Evolutionary conservation across 2,888 invertebrate species (phyloP), one percentile per base, ranked within the genome.

Genomic region (Lycaena phlaeas): DNA sequence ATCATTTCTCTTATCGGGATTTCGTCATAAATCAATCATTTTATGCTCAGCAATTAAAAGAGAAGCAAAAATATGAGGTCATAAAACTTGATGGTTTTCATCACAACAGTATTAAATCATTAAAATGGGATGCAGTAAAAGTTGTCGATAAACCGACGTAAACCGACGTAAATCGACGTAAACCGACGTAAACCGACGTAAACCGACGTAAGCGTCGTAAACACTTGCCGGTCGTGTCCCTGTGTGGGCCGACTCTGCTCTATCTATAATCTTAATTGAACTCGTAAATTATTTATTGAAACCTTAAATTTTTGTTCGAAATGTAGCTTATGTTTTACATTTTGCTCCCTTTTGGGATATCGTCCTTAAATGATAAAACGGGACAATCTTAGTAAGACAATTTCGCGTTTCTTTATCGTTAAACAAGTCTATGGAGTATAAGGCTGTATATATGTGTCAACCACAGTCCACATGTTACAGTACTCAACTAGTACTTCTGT

Each of bases 61-160:
- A 3, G 31, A 1, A 31, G 10, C 31, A 7, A 34, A 22, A 22
- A 9, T 34, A 18, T 11, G 18, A 6, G 34, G 1, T 34, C 22
- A 34, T 34, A 34, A 34, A 29, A 34, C 18, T 18, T 5, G 14
- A 34, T 34, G 9, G 34, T 7, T 22, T 22, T 22, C 22, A 34
- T 34, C 17, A 34, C 18, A 34, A 34, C 34, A 18, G 34, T 18
- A 34, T 34, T 34, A 34, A 34, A 34, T 34, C 34, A 34, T 34
- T 18, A 22, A 34, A 34, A 22, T 18, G 9, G 7, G 22, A 22
- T 11, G 7, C 34, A 12, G n/a, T n/a, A n/a, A n/a, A n/a, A n/a
- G n/a, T n/a, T n/a, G 18, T 34, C 31, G 31, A 31, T 31, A 5
- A 18, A 9, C 2, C 11, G 7, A 22, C 34, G 34, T 34, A 34